These are phyloP conservation scores for Drosophila nigricruria DNA, from an alignment of 2,888 invertebrate genomes.

Conservation along the genomic window DNA sequence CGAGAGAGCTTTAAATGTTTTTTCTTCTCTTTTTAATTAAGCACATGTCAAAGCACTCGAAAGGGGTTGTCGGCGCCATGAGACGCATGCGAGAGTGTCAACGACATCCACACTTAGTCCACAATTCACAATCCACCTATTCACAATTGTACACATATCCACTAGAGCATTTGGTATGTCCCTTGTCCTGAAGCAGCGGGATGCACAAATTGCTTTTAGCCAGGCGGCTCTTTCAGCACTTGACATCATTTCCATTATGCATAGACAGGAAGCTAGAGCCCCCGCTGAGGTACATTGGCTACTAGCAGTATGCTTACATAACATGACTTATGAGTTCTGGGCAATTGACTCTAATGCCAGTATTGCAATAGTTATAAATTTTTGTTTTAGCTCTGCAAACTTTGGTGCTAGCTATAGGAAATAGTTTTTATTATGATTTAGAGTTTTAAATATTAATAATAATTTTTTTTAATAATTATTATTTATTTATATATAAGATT, in stretches of 20 bases:
- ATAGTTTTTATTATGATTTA: too few relatives aligned
- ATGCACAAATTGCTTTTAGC: constrained; percentile 26
- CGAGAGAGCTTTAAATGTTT: constrained; percentile 2
- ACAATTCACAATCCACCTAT: constrained; percentile 16
- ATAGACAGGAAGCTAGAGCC: constrained; percentile 42
- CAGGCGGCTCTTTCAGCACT: constrained; percentile 55
- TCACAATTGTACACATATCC: constrained; percentile 1
- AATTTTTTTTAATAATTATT: neutral
- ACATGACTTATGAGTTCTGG: neutral
- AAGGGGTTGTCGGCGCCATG: constrained; percentile 32
- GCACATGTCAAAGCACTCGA: constrained; percentile 51
- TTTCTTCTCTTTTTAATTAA: constrained; percentile 33
- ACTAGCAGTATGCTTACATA: neutral
- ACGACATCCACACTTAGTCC: constrained; percentile 20
- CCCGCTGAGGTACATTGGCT: constrained; percentile 24
- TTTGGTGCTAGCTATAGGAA: too few relatives aligned
- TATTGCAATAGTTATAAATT: neutral
- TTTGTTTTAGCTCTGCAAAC: neutral
- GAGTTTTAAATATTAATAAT: neutral
- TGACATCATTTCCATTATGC: constrained; percentile 66
- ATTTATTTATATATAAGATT: too few relatives aligned
- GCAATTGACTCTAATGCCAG: neutral
- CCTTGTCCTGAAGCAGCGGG: constrained; percentile 3
- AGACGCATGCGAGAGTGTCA: constrained; percentile 24
- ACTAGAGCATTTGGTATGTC: constrained; percentile 6